Evolutionary conservation across 2,888 invertebrate genomes (phyloP).

Genomic region (Lasioglossum leucozonium): DNA sequence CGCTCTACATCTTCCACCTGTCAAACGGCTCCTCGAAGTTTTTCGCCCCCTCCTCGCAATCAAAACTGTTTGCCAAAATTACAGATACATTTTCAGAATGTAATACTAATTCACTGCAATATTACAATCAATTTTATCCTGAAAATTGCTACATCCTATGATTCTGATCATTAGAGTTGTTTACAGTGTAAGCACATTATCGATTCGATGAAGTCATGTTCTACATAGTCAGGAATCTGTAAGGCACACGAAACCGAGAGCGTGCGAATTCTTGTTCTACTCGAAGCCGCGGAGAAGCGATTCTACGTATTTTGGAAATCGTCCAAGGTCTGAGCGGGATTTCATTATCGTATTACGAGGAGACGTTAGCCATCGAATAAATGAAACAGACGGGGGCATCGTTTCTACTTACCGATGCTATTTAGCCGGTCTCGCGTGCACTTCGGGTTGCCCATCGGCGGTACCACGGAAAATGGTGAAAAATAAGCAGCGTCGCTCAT

Average conservation of each 20-base stretch:
- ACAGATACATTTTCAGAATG: not conserved
- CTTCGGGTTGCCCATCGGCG: constrained; percentile 37
- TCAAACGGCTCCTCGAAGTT: not conserved
- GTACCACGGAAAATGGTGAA: constrained; percentile 65
- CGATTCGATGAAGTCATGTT: not conserved
- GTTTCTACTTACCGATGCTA: constrained; percentile 31
- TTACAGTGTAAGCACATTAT: too few species aligned
- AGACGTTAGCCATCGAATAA: constrained; percentile 2
- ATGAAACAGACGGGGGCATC: constrained; percentile 4
- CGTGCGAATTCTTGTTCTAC: not conserved
- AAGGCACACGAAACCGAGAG: not conserved
- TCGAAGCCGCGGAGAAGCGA: constrained; percentile 11
- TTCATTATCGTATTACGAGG: constrained; percentile 4
- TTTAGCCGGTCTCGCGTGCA: constrained; percentile 58
- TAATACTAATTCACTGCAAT: not conserved
- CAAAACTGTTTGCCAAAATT: not conserved
- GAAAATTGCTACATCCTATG: not conserved
- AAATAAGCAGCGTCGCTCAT: constrained; percentile 80
- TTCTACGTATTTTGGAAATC: constrained; percentile 29
- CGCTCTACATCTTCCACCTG: not conserved
- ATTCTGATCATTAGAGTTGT: not conserved
- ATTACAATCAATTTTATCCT: not conserved
- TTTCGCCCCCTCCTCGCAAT: not conserved
- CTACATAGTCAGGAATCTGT: not conserved
- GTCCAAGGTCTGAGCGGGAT: constrained; percentile 25